Base-by-base conservation (phyloP, 2,797 vertebrate species). In the Coreius guichenoti region DNA sequence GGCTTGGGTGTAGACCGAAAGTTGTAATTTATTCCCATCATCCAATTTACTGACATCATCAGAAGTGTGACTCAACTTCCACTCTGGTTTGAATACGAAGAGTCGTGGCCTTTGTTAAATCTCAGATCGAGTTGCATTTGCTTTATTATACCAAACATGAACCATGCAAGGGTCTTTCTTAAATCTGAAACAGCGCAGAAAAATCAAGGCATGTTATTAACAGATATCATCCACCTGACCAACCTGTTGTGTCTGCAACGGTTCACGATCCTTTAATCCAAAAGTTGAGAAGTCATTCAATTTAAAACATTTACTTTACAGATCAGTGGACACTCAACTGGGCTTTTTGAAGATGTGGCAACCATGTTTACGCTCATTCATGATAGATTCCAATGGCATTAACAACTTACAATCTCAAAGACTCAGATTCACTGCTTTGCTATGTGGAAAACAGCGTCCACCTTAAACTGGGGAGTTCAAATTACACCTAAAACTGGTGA, bases 31-130 rank as follows among this genome's bases (percentile, higher is more conserved):
- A 39, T 69, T 45, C 73, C 82, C 12, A 56, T 77, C 47, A 21
- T 31, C 63, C 73, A 29, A 29, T 76, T 83, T 31, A 45, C 17
- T 77, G 36, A 84, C 49, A 69, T 84, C 74, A 69, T 69, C 75
- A 47, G 21, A 56, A 78, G 49, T 12, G 75, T 79, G 83, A 78
- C 49, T 84, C 82, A 78, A 84, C 74, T 78, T 78, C 82, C 49
- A 26, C 36, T 77, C 33, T 2, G 8, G 49, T 13, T 31, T 58
- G 36, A 70, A 45, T 33, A 29, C 14, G 5, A 8, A 23, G 19
- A 56, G 31, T 23, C 82, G 43, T 29, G 47, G 47, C 33, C 47
- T 77, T 84, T 70, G 36, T 70, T 19, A 5, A 1, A 39, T 45
- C 23, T 56, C 6, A 13, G 74, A 68, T 84, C 72, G 2, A 67